Percentiles rank a stretch among this genome's conserved stretches.
Conservation (phyloP, 2,113 vertebrate species). For the Nycticorax nycticorax region DNA sequence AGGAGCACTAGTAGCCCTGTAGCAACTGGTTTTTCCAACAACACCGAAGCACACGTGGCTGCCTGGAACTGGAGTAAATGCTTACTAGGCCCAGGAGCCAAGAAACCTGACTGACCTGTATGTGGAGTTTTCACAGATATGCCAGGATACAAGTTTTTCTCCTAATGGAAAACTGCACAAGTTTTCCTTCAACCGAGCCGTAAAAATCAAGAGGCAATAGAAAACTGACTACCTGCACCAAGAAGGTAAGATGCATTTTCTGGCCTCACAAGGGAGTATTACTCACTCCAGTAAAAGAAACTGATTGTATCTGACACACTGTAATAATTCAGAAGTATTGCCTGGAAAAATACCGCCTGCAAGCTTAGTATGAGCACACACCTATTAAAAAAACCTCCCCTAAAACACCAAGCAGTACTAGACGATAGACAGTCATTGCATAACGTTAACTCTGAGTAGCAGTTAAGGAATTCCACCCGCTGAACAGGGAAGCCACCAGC, state of each 20-base stretch:
- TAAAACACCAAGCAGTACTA: background rate
- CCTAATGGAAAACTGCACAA: background rate
- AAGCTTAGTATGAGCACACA: slow-evolving; percentile 10
- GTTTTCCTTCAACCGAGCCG: background rate
- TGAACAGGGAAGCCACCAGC: background rate
- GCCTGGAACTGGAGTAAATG: slow-evolving; percentile 6
- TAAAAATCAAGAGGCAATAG: background rate
- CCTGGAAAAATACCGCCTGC: slow-evolving; percentile 25
- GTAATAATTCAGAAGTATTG: background rate
- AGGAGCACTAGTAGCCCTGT: background rate
- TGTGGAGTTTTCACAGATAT: background rate
- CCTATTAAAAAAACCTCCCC: slow-evolving; percentile 35
- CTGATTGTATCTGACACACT: background rate
- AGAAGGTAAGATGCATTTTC: background rate
- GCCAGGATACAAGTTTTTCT: background rate
- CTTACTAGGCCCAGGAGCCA: background rate
- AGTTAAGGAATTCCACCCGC: slow-evolving; percentile 5
- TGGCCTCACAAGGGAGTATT: background rate
- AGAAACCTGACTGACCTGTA: background rate
- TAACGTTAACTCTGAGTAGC: background rate
- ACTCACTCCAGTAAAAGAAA: background rate
- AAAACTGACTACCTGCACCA: background rate
- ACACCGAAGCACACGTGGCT: background rate
- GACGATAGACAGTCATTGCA: background rate
- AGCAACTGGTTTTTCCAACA: background rate